Base-by-base conservation (phyloP, 2,888 invertebrate species). In the Arenicola marina region DNA sequence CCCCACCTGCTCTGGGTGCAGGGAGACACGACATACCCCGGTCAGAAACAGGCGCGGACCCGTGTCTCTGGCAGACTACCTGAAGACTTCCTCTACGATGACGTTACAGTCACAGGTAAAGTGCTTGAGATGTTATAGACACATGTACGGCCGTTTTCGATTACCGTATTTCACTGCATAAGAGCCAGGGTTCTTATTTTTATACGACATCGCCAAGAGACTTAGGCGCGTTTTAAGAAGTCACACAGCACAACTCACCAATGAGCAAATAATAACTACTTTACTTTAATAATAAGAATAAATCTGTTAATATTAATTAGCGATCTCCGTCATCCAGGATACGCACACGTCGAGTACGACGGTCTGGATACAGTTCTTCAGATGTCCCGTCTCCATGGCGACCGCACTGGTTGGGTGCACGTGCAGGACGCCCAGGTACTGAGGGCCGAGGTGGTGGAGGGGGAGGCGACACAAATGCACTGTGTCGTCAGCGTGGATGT, bases 401-500 rank as follows among this genome's bases (percentile, higher is more conserved):
- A 76, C 62, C 64, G 67, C 15, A 71, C 75, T 2, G 74, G 69
- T 15, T 73, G 71, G 61, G 21, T 76, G n/a, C 65, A 67, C 62
- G 68, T 75, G 2, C 61, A 67, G 21, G 54, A 62, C 4, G 4
- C 63, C 7, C 76, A 76, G 63, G 65, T 68, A 24, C 62, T 75
- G 2, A 62, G 66, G 32, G 73, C 75, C 15, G 74, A 75, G 26
- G 62, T 74, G n/a, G 65, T 70, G 21, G 73, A 72, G 34, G 75
- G 75, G 2, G 63, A 65, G 2, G 58, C 62, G 1, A 66, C 66
- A 2, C 65, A 68, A 34, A 63, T 73, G 18, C 62, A 58, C 4
- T 69, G 73, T 2, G 66, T 64, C 18, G 64, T 76, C 32, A 75
- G 73, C 65, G 63, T 76, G 32, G 61, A 72, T 29, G 63, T 75